Conservation (phyloP, 2,888 invertebrate genomes). For the Metellina segmentata region DNA sequence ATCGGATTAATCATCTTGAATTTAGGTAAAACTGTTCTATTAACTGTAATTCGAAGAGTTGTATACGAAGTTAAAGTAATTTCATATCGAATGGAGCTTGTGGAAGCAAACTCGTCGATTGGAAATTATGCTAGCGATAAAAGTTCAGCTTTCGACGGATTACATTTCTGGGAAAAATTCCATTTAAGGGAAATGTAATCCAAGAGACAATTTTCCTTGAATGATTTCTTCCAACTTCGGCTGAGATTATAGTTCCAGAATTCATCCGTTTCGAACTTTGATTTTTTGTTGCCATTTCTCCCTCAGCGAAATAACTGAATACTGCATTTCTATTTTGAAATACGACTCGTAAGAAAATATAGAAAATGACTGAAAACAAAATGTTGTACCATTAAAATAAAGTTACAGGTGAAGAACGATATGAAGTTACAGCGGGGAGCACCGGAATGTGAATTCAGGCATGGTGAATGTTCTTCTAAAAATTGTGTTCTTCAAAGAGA, state of each 20-base stretch:
- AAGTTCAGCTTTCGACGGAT: no score
- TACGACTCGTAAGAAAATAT: background rate
- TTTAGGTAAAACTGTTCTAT: no score
- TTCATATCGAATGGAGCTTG: no score
- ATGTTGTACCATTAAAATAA: slow-evolving; percentile 29
- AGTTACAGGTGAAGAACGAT: slow-evolving; percentile 36
- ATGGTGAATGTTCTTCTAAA: background rate
- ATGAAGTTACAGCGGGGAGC: background rate
- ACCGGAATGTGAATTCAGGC: slow-evolving; percentile 3
- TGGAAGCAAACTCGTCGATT: no score
- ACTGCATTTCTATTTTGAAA: background rate
- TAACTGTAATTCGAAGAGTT: no score
- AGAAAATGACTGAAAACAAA: slow-evolving; percentile 27
- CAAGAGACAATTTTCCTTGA: background rate
- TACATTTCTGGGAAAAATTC: no score
- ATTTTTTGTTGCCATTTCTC: background rate
- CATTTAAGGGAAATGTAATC: no score
- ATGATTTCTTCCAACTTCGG: slow-evolving; percentile 2
- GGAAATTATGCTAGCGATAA: no score
- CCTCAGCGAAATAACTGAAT: background rate
- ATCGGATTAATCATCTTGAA: no score
- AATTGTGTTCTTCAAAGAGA: slow-evolving; percentile 27
- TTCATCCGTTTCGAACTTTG: background rate
- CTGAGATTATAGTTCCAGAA: background rate
- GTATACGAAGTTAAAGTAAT: no score